These are phyloP conservation scores for Bradypodion ventrale DNA, from an alignment of 2,797 vertebrate species.

Conservation along the genomic window DNA sequence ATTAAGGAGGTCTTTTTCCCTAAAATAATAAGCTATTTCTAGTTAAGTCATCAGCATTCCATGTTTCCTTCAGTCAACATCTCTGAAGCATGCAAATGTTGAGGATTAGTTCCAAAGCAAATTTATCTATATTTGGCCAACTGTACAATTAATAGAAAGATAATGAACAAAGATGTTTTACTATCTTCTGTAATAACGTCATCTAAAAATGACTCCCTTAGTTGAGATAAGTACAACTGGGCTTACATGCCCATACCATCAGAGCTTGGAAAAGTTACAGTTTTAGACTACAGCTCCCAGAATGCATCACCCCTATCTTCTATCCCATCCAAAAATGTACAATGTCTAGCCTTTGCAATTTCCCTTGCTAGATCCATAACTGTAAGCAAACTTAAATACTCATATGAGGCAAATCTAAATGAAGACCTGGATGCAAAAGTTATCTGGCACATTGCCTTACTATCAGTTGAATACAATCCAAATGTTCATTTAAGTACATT, in stretches of 20 bases:
- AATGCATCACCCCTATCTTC: too few species aligned
- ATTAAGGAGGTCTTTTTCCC: neutral
- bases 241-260: neutral
- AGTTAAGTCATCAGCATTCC: neutral
- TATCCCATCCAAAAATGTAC: too few species aligned
- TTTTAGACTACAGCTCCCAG: too few species aligned
- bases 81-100: neutral
- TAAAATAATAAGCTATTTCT: neutral
- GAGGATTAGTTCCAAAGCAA: neutral
- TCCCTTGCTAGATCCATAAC: neutral
- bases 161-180: neutral
- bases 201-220: neutral
- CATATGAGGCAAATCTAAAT: neutral
- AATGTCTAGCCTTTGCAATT: too few species aligned
- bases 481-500: neutral
- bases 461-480: neutral
- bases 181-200: neutral
- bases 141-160: neutral
- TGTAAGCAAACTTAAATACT: neutral
- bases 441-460: neutral
- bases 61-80: neutral
- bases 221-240: neutral
- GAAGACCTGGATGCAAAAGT: neutral
- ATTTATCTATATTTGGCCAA: neutral
- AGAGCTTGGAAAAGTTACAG: too few species aligned